Conservation (phyloP, 2,888 invertebrate genomes). For the Phengaris alcon region DNA sequence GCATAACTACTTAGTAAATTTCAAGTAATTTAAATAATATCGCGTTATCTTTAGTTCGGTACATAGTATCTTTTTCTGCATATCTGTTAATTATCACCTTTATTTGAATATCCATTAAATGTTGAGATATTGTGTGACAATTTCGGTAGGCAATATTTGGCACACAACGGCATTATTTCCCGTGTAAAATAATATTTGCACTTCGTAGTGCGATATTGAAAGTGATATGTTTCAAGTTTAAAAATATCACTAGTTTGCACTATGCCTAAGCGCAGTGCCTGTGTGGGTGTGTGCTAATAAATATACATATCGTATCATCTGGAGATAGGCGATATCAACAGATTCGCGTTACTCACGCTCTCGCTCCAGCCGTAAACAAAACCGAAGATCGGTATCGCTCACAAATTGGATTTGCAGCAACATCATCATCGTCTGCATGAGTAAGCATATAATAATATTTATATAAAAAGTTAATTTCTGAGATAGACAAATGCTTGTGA, state of each 20-base stretch:
- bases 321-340: slow-evolving; percentile 42
- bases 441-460: not conserved
- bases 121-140: slow-evolving; percentile 6
- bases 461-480: not conserved
- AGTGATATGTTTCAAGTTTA: no score
- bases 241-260: not conserved
- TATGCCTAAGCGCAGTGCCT: slow-evolving; percentile 21
- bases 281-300: slow-evolving; percentile 41
- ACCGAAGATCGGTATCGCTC: slow-evolving; percentile 44
- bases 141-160: not conserved
- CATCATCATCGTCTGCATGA: not conserved
- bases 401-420: slow-evolving; percentile 42
- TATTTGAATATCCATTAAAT: slow-evolving; percentile 2
- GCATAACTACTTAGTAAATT: slow-evolving; percentile 15
- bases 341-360: slow-evolving; percentile 45
- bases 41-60: not conserved
- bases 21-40: slow-evolving; percentile 10
- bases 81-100: slow-evolving; percentile 4
- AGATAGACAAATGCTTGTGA: no score
- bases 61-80: not conserved
- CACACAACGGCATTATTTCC: not conserved
- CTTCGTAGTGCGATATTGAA: not conserved
- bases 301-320: slow-evolving; percentile 40
- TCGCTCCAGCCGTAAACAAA: slow-evolving; percentile 44
- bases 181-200: not conserved